phyloP scores from a whole-genome alignment of 2,888 invertebrate species.

The Pegoplata infirma region DNA sequence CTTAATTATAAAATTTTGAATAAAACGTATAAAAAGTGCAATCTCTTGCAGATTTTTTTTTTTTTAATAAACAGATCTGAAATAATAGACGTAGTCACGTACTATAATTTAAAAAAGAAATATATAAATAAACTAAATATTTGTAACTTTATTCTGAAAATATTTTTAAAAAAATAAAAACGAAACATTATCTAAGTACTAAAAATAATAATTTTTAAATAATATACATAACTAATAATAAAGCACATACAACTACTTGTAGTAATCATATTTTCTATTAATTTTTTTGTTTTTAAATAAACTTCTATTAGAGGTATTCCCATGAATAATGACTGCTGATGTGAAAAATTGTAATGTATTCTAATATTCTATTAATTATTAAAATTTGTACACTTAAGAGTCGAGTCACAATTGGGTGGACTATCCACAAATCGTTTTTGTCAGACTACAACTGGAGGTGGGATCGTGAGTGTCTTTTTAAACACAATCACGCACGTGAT shows the following conservation, averaged over 20 bases:
- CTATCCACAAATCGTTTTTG: too few relatives aligned
- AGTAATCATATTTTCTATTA: not conserved
- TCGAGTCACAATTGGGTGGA: too few relatives aligned
- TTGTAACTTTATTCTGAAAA: not conserved
- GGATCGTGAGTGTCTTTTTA: too few relatives aligned
- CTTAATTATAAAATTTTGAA: constrained; percentile 2
- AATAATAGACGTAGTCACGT: constrained; percentile 3
- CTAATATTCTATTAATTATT: too few relatives aligned
- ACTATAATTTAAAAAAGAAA: not conserved
- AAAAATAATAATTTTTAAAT: not conserved
- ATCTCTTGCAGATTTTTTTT: constrained; percentile 10
- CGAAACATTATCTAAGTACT: not conserved
- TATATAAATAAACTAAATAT: not conserved
- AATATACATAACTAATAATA: not conserved
- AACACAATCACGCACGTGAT: too few relatives aligned
- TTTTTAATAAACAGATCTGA: constrained; percentile 1
- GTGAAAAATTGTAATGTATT: too few relatives aligned
- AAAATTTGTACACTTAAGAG: too few relatives aligned
- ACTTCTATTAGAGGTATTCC: too few relatives aligned
- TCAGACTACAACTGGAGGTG: too few relatives aligned
- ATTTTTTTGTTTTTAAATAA: not conserved
- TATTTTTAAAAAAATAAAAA: not conserved
- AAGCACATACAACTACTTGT: not conserved
- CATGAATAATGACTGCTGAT: too few relatives aligned
- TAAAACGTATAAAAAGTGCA: not conserved